These are phyloP conservation scores for Pollicipes pollicipes DNA, from an alignment of 1,140 invertebrate species.

Conservation along the genomic window DNA sequence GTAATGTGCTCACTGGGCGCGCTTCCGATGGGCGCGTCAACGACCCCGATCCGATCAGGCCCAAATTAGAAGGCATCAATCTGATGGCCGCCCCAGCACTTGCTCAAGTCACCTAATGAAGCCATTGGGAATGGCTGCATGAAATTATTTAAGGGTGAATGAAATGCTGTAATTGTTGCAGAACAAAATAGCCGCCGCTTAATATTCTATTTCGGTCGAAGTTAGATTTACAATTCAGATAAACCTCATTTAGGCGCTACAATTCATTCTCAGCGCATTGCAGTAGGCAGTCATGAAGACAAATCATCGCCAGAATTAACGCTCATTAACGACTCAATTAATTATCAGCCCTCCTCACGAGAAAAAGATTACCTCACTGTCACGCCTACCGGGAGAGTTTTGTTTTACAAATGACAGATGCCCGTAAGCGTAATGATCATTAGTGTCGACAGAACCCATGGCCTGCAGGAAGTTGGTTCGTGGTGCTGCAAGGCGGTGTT, in stretches of 20 bases:
- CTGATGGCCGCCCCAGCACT: background rate
- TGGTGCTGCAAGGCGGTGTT: too few species aligned
- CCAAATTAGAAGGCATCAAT: background rate
- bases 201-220: background rate
- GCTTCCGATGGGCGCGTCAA: too few species aligned
- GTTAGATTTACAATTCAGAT: background rate
- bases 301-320: background rate
- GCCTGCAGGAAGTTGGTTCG: too few species aligned
- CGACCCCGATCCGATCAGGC: too few species aligned
- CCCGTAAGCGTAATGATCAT: too few species aligned
- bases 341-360: background rate
- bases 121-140: background rate
- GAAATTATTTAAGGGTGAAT: background rate
- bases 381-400: too few species aligned
- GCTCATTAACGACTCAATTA: background rate
- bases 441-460: too few species aligned
- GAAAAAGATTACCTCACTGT: too few species aligned
- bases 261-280: background rate
- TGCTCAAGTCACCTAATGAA: background rate
- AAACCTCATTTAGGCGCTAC: background rate
- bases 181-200: background rate
- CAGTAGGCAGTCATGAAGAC: background rate
- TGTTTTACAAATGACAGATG: too few species aligned
- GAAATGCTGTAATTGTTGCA: background rate
- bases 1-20: too few species aligned